Percentiles rank a stretch among this genome's conserved stretches.
Evolutionary conservation across 2,113 vertebrate genomes (phyloP).

Genomic region (Hassar affinis): DNA sequence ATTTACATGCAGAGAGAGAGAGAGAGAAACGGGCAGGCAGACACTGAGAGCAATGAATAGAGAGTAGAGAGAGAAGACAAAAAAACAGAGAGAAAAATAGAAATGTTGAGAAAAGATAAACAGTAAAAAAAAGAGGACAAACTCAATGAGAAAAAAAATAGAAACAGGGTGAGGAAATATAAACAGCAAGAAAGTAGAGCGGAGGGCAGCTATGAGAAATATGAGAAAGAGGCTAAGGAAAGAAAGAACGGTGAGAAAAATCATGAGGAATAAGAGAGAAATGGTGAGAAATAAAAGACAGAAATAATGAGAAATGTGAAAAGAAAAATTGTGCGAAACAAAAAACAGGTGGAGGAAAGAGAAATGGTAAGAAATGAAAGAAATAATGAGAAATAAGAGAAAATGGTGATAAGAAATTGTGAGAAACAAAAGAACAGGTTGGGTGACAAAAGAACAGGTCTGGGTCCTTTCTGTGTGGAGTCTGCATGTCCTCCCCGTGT

Average conservation of each 20-base stretch:
- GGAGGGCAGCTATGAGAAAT: not conserved
- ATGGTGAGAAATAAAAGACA: not conserved
- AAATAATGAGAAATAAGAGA: too few species aligned
- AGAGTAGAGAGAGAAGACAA: not conserved
- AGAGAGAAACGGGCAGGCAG: not conserved
- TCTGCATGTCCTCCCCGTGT: too few species aligned
- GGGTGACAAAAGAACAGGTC: too few species aligned
- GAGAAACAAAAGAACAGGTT: too few species aligned
- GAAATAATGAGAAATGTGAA: too few species aligned
- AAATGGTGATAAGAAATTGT: too few species aligned
- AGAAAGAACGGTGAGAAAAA: not conserved
- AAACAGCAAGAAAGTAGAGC: not conserved
- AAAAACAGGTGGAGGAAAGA: too few species aligned
- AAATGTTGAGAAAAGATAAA: not conserved
- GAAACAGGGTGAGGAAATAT: not conserved
- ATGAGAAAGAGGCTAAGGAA: slow-evolving; percentile 1
- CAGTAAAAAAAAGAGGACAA: not conserved
- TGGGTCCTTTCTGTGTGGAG: too few species aligned
- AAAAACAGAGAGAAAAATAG: not conserved
- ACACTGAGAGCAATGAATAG: not conserved
- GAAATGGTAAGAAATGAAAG: too few species aligned
- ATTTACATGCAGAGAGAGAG: not conserved
- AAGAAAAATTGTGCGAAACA: too few species aligned
- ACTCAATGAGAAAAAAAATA: not conserved
- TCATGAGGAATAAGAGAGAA: not conserved